Conservation (phyloP, 2,888 invertebrate genomes). For the Epirrhoe alternata region DNA sequence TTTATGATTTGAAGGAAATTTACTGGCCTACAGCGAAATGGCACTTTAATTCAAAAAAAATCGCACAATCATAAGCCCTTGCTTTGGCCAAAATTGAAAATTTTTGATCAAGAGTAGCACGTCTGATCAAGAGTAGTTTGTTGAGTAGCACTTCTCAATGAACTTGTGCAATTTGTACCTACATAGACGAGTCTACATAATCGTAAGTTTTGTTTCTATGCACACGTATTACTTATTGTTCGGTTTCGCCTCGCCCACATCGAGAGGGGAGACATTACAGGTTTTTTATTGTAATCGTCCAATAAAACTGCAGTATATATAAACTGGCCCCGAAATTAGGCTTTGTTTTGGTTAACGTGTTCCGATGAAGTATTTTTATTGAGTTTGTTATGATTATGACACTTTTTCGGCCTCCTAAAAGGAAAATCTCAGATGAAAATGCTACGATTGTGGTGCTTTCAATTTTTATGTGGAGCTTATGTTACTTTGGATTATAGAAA, state of each 20-base stretch:
- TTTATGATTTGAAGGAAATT: too few relatives aligned
- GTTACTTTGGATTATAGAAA: not conserved
- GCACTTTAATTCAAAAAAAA: too few relatives aligned
- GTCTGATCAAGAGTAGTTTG: too few relatives aligned
- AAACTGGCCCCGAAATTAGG: slow-evolving; percentile 42
- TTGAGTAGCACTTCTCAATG: too few relatives aligned
- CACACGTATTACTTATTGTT: slow-evolving; percentile 14
- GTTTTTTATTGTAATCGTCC: slow-evolving; percentile 60
- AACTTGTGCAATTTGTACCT: too few relatives aligned
- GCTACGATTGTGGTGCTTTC: not conserved
- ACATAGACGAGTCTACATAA: too few relatives aligned
- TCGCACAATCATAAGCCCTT: too few relatives aligned
- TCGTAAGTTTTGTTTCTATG: slow-evolving; percentile 20
- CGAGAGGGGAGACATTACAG: slow-evolving; percentile 46
- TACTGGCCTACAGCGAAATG: too few relatives aligned
- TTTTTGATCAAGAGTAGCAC: too few relatives aligned
- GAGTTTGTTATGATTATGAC: slow-evolving; percentile 28
- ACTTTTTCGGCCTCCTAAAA: slow-evolving; percentile 27
- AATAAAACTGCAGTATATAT: slow-evolving; percentile 53
- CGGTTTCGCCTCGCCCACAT: slow-evolving; percentile 36
- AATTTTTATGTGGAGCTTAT: slow-evolving; percentile 17
- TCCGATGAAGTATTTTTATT: slow-evolving; percentile 36
- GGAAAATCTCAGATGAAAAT: slow-evolving; percentile 23
- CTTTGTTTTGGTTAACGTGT: slow-evolving; percentile 39
- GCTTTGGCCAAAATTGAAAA: too few relatives aligned